Evolutionary conservation across 2,888 invertebrate species (phyloP), one percentile per base, ranked within the genome.

Genomic region (Drosophila meridiana): DNA sequence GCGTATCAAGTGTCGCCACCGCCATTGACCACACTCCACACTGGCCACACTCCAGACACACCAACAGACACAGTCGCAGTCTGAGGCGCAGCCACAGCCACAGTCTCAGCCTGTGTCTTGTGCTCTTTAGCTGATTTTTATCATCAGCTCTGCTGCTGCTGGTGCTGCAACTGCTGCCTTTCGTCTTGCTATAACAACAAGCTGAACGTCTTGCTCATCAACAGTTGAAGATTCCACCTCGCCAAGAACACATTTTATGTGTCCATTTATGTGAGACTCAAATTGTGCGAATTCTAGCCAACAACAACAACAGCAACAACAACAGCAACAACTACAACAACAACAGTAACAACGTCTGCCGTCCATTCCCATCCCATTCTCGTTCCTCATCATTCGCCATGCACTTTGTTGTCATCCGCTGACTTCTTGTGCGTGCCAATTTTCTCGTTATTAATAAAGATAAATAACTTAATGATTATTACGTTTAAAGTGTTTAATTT

Each of bases 1-100:
- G 90, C 91, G 89, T 92, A 92, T 92, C 92, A 91, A 92, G 91
- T 92, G 92, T 91, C 92, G 85, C 76, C 67, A 73, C 73, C 48
- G 60, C 61, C 70, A 61, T 43, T 43, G 40, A 11, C 61, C 36
- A 48, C 55, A 32, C 40, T 48, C 47, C 53, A 58, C 58, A 50
- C 30, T 38, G 26, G 61, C 38, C 63, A 47, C 67, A 40, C 53
- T 47, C 53, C 66, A 53, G 38, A 64, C 52, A 53, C 45, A 50
- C 59, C 43, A 63, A 14, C 36, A 57, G 53, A 14, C 43, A 2
- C 32, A 45, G 62, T 0, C 45, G 6, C 13, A 42, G 62, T 20
- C 57, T 48, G 13, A 47, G 47, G 8, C 8, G 6, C 40, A 40
- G 40, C 0, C 42, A n/a, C 42, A n/a, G n/a, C n/a, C n/a, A n/a